These are phyloP conservation scores for Macroramphosus scolopax DNA, from an alignment of 2,797 vertebrate species.

Conservation along the genomic window DNA sequence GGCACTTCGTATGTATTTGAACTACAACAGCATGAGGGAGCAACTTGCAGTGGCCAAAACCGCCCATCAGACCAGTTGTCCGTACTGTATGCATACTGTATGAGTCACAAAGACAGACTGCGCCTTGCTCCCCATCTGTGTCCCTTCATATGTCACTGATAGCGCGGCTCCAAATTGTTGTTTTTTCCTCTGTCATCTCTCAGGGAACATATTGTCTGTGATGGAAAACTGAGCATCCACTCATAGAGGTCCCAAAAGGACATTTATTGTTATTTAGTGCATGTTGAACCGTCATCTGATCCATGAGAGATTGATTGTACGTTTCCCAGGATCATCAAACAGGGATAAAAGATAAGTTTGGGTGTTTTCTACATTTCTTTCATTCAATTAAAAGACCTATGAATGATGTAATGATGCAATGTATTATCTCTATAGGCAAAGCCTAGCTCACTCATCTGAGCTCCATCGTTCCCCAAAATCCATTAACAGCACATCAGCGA, in stretches of 20 bases:
- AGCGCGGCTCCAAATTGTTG: slow-evolving; percentile 50
- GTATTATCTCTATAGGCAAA: too few species aligned
- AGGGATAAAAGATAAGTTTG: not conserved
- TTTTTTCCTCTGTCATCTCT: slow-evolving; percentile 30
- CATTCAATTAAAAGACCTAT: not conserved
- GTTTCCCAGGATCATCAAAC: not conserved
- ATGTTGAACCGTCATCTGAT: not conserved
- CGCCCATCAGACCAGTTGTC: slow-evolving; percentile 34
- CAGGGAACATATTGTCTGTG: slow-evolving; percentile 42
- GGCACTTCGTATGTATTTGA: slow-evolving; percentile 3
- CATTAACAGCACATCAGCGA: not conserved
- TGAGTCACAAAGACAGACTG: slow-evolving; percentile 68
- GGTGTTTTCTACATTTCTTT: not conserved
- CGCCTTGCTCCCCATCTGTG: slow-evolving; percentile 59
- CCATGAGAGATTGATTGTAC: not conserved
- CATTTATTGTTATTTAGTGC: slow-evolving; percentile 3
- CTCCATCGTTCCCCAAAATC: not conserved
- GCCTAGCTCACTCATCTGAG: not conserved
- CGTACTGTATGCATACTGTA: slow-evolving; percentile 40
- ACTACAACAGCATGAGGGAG: slow-evolving; percentile 29
- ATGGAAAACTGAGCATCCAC: slow-evolving; percentile 28
- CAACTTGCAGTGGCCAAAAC: slow-evolving; percentile 25
- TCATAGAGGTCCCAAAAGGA: not conserved
- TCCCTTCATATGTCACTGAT: slow-evolving; percentile 58
- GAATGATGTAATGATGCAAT: too few species aligned